Evolutionary conservation across 2,888 invertebrate genomes (phyloP), one percentile per base, ranked within the genome.

Genomic region (Phrixothrix hirtus): DNA sequence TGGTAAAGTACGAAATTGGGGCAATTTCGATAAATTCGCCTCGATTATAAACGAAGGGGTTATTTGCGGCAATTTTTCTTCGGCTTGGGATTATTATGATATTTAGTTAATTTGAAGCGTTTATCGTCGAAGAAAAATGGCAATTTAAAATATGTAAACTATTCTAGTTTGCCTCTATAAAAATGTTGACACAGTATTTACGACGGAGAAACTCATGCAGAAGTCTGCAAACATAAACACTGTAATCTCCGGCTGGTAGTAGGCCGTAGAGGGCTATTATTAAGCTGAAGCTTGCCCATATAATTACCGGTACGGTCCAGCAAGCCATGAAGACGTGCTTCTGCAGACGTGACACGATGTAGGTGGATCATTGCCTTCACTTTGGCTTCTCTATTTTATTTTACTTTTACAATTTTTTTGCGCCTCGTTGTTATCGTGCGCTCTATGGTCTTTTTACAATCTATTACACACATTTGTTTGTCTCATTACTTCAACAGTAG

Each of bases 271-370:
- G 39, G 62, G 65, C 63, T 69, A 58, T 70, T 67, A 70, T 70
- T 69, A 69, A 66, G 65, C 66, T 64, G 66, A 64, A 68, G 68
- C 70, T 68, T 65, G 61, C 59, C 63, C 63, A 63, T 71, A 63
- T 71, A 71, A 71, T 71, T 71, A 71, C 66, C 65, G 65, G 51
- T 56, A 57, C 55, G 55, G 54, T 57, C 58, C 59, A 60, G 64
- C 64, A 66, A 63, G 63, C 66, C 63, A 64, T 60, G 67, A 49
- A 68, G 68, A 70, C 70, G 71, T 71, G 70, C 69, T 69, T 65
- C 70, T 67, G 69, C 63, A 68, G 69, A 71, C 71, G 71, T 70
- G 71, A 70, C 70, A 42, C 45, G 55, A 55, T 55, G 55, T 55
- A 55, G 54, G 48, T 47, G 48, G 54, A 48, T 44, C 42, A 45